Percentiles rank a stretch among this genome's conserved stretches.
Evolutionary conservation across 2,888 invertebrate genomes (phyloP).

Genomic region (Rhyacophila evoluta): DNA sequence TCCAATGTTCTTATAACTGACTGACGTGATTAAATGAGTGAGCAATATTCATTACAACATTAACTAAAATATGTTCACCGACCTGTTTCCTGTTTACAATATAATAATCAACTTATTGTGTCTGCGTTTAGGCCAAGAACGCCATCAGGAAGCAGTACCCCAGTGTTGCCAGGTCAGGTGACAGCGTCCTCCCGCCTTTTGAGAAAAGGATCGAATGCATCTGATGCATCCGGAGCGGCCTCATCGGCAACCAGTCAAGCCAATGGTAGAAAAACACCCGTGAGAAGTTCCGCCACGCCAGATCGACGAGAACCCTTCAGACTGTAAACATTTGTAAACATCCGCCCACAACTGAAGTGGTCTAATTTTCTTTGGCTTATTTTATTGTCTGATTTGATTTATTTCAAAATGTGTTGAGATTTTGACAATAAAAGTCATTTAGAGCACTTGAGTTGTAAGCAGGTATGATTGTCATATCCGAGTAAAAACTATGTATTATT

Average conservation of each 20-base stretch:
- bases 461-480: neutral
- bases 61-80: too few species aligned
- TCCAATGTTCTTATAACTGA: too few species aligned
- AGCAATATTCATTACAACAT: too few species aligned
- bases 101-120: neutral
- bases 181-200: slow-evolving; percentile 75
- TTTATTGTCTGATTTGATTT: neutral
- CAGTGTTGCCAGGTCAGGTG: slow-evolving; percentile 74
- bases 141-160: slow-evolving; percentile 81
- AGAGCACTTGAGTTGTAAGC: neutral
- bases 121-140: slow-evolving; percentile 74
- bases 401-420: too few species aligned
- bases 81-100: too few species aligned
- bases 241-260: slow-evolving; percentile 64
- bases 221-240: slow-evolving; percentile 72
- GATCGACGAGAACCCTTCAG: slow-evolving; percentile 80
- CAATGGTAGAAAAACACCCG: slow-evolving; percentile 58
- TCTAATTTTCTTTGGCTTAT: neutral
- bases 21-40: too few species aligned
- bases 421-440: neutral
- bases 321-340: slow-evolving; percentile 68
- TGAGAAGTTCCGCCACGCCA: slow-evolving; percentile 61
- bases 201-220: slow-evolving; percentile 77
- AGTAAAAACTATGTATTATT: neutral
- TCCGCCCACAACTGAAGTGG: neutral